These are phyloP conservation scores for Fratercula arctica DNA, from an alignment of 2,797 vertebrate species.

Conservation along the genomic window DNA sequence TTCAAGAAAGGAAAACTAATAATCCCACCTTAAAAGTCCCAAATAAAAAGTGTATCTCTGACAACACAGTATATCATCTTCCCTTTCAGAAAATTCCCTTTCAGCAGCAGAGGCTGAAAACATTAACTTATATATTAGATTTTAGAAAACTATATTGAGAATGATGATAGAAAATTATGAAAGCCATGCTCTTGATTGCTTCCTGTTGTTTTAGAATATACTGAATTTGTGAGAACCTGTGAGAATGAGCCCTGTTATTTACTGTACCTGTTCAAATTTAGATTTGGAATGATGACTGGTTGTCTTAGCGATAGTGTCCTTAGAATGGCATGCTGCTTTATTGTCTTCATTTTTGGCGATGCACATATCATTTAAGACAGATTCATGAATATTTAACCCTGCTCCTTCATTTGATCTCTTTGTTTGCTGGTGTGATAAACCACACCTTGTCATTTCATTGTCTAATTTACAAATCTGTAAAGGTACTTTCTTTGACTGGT, in stretches of 20 bases:
- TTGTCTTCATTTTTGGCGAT: neutral
- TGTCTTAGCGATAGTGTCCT: neutral
- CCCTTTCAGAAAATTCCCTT: neutral
- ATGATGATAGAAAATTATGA: neutral
- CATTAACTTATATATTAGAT: neutral
- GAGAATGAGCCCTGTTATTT: neutral
- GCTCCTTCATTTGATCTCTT: constrained; percentile 29
- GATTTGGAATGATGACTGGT: neutral
- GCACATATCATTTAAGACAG: neutral
- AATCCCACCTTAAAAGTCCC: neutral
- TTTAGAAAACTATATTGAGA: neutral
- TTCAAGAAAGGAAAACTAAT: neutral
- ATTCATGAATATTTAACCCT: constrained; percentile 13
- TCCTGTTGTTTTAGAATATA: neutral
- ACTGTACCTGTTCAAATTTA: constrained; percentile 61
- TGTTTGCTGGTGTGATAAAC: neutral
- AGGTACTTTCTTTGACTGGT: neutral
- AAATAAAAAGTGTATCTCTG: neutral
- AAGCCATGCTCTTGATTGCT: neutral
- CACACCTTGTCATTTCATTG: constrained; percentile 16
- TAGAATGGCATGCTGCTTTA: neutral
- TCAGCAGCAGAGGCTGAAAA: neutral
- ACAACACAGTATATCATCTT: neutral
- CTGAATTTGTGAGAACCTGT: neutral
- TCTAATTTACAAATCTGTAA: constrained; percentile 61